Base-by-base conservation (phyloP, 2,888 invertebrate genomes). In the Ditylenchus weischeri region DNA sequence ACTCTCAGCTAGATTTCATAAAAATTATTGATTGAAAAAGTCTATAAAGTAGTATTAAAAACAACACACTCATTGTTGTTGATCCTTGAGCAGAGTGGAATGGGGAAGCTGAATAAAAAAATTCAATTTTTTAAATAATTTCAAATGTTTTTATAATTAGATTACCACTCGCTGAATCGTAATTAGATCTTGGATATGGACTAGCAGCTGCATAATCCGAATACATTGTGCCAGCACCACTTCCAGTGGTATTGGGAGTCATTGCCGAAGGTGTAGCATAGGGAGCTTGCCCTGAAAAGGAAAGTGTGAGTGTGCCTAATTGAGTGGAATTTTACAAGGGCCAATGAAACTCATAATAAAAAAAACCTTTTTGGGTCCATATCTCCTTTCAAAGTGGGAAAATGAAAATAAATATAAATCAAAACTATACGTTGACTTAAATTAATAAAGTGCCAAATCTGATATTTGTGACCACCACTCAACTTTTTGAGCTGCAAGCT, bases 1-100 rank as follows among this genome's bases (percentile, higher is more conserved):
- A 67, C 82, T 80, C 50, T 73, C 71, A 10, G 80, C 80, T 81
- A 58, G 71, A 77, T 67, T 51, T 18, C 43, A 21, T 50, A 43
- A 23, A 38, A 54, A 50, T 47, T 43, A 67, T 60, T 63, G n/a
- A 19, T 63, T 57, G n/a, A 29, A 54, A 49, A 35, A 19, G 29
- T 49, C 5, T 38, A 15, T n/a, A 38, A 49, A 36, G 62, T 21
- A 29, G 29, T 54, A 54, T 38, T 62, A 50, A 38, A 11, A 54
- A 10, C 13, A 54, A 23, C 54, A 23, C n/a, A 54, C 54, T 11
- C 10, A 54, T 18, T 15, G 29, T 54, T 23, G 54, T 54, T 54
- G 11, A n/a, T 2, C 54, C 54, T 18, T 54, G 59, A 29, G 64
- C 23, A 29, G 35, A 48, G 19, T 69, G 69, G 43, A 60, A 62